Evolutionary conservation across 1,140 invertebrate species (phyloP).

Genomic region (Pantala flavescens): DNA sequence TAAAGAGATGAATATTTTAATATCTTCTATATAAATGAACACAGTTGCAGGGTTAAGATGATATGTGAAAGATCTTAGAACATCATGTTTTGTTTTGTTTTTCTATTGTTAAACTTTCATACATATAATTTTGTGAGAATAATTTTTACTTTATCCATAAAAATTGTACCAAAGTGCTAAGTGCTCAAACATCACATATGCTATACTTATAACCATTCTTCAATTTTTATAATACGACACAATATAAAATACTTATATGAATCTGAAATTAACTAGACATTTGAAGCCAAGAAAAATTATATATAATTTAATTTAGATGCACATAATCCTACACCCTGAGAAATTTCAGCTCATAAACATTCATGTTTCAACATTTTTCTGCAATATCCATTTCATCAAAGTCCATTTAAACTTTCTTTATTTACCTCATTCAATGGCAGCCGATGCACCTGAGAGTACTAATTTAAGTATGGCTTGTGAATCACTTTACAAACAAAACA

Average conservation of each 20-base stretch:
- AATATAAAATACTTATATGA: not conserved
- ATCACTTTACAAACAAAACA: conserved; percentile 10
- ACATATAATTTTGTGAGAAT: conserved; percentile 10
- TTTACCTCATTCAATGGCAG: not conserved
- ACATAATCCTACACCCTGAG: conserved; percentile 8
- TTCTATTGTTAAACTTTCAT: conserved; percentile 10
- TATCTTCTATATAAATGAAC: too few relatives aligned
- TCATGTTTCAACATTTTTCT: conserved; percentile 1
- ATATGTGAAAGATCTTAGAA: not conserved
- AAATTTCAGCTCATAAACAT: not conserved
- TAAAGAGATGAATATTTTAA: too few relatives aligned
- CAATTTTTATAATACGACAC: not conserved
- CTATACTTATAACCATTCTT: not conserved
- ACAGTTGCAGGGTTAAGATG: not conserved
- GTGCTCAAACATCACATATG: conserved; percentile 1
- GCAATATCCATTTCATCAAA: not conserved
- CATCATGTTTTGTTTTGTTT: not conserved
- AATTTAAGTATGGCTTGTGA: not conserved
- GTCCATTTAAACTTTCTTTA: not conserved
- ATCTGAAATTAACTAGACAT: conserved; percentile 8
- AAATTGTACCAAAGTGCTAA: conserved; percentile 10
- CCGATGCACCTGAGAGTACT: not conserved
- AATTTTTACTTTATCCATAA: conserved; percentile 8
- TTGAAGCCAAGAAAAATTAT: not conserved
- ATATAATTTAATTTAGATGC: conserved; percentile 4